Percentiles rank a stretch among this genome's conserved stretches.
Conservation (phyloP, 2,888 invertebrate genomes). For the Lycaena phlaeas region DNA sequence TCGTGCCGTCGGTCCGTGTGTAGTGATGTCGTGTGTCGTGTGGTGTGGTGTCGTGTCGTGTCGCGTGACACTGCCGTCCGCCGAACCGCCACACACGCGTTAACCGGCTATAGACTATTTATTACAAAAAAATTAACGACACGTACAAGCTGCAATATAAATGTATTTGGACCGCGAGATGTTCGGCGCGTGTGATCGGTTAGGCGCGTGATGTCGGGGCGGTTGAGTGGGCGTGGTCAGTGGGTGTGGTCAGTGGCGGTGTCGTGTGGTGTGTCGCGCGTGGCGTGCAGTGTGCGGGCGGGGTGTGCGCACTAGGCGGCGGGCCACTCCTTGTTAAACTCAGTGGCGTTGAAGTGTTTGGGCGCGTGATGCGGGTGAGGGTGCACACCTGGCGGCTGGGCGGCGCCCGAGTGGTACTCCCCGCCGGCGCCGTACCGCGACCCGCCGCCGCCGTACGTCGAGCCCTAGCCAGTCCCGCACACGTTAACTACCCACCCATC, state of each 20-base stretch:
- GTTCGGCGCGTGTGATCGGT: neutral
- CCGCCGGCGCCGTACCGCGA: conserved; percentile 57
- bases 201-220: neutral
- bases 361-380: conserved; percentile 68
- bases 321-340: conserved; percentile 73
- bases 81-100: conserved; percentile 4
- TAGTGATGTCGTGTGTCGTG: neutral
- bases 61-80: too few relatives aligned
- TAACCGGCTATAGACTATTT: conserved; percentile 1
- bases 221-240: neutral
- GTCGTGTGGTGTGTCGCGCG: conserved; percentile 12
- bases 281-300: conserved; percentile 8
- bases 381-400: conserved; percentile 68
- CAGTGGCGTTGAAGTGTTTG: conserved; percentile 69
- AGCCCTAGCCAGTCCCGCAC: conserved; percentile 44
- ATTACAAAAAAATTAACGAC: neutral
- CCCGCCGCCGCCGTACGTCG: conserved; percentile 67
- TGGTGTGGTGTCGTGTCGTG: too few relatives aligned
- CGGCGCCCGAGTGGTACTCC: conserved; percentile 60
- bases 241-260: neutral
- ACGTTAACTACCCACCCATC: conserved; percentile 18
- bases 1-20: conserved; percentile 7
- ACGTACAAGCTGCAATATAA: neutral
- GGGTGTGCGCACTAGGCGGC: conserved; percentile 45
- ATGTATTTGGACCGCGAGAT: neutral